Percentiles rank a stretch among this genome's conserved stretches.
These are phyloP conservation scores for Nycticebus coucang DNA, from an alignment of 2,113 vertebrate genomes.

Conservation along the genomic window DNA sequence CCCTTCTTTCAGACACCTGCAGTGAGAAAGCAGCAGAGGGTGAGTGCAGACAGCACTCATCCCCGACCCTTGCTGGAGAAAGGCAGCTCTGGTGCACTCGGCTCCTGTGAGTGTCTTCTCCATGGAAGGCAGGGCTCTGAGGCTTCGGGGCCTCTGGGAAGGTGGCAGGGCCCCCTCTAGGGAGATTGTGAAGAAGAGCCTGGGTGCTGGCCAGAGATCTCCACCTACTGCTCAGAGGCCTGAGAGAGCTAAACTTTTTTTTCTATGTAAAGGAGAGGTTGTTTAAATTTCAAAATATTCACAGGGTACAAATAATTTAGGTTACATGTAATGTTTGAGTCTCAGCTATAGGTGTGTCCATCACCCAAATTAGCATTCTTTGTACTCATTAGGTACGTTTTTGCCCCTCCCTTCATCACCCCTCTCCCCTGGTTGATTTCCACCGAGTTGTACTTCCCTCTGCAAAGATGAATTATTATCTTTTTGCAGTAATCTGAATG, in stretches of 20 bases:
- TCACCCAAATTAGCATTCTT: too few relatives aligned
- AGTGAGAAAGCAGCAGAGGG: background rate
- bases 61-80: fast-evolving
- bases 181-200: background rate
- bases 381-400: too few relatives aligned
- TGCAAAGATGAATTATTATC: too few relatives aligned
- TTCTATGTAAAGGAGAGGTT: background rate
- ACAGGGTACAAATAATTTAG: too few relatives aligned
- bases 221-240: background rate
- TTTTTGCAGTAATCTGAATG: too few relatives aligned
- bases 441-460: too few relatives aligned
- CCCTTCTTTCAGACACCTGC: conserved; percentile 90
- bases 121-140: fast-evolving
- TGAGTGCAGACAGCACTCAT: fast-evolving
- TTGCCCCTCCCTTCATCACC: too few relatives aligned
- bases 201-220: background rate
- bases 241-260: background rate
- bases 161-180: background rate
- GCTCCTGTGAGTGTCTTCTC: background rate
- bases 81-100: background rate
- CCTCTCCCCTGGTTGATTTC: too few relatives aligned
- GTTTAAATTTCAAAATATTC: too few relatives aligned
- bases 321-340: too few relatives aligned
- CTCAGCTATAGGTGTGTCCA: too few relatives aligned
- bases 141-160: background rate